Evolutionary conservation across 2,888 invertebrate species (phyloP), one percentile per base, ranked within the genome.

Genomic region (Iphiclides podalirius): DNA sequence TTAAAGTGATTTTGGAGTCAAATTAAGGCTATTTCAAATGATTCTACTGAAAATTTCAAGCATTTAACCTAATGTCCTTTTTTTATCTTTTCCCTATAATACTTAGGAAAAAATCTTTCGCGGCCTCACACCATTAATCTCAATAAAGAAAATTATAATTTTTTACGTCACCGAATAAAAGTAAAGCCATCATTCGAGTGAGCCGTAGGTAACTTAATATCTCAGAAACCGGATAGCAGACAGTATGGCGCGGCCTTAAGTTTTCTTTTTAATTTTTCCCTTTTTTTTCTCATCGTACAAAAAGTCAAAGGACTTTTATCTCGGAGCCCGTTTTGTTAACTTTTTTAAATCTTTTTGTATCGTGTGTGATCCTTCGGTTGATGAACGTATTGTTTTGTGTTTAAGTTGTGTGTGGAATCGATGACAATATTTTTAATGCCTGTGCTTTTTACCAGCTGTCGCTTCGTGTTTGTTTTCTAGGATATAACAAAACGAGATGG

Each of bases 191-290:
- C 66, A 53, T 57, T 39, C 67, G 64, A 68, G 67, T 66, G 67
- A 75, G 72, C 67, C 65, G 70, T 69, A 66, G 60, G 87, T 82
- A 87, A 87, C 76, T 63, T 68, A 82, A 87, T 86, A 82, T 74
- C 61, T 67, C 66, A 72, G 87, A 86, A 87, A 88, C 79, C 84
- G 82, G 87, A 88, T 86, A 84, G 80, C 82, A 88, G 87, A 88
- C 87, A 84, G 87, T 85, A 84, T 88, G 87, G 87, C 87, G 86
- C 86, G 86, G 76, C 71, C 76, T 76, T 73, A 74, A 72, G 67
- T 77, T 84, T 81, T 76, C 68, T 76, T 82, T 77, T 80, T 73
- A 70, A 72, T 70, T 74, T 76, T 75, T 71, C 43, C 59, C 61
- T 69, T 65, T 70, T 77, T 80, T 74, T 75, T 66, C 63, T 60